Conservation (phyloP, 2,797 vertebrate species). For the Crocidura indochinensis region DNA sequence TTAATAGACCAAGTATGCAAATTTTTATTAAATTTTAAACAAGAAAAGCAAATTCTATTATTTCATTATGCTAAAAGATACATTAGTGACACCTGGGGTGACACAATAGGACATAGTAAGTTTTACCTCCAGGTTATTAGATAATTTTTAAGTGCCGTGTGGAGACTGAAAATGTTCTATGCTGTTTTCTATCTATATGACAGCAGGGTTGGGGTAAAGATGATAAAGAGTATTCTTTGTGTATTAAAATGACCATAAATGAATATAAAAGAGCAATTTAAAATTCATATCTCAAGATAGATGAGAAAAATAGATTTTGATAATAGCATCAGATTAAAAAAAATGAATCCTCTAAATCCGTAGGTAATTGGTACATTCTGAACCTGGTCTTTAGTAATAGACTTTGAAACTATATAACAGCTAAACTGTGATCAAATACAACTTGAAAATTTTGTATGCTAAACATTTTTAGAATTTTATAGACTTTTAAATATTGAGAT, state of each 20-base stretch:
- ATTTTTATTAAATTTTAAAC: neutral
- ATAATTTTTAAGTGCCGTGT: constrained; percentile 61
- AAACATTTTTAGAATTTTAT: too few species aligned
- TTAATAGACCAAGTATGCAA: constrained; percentile 4
- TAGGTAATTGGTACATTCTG: neutral
- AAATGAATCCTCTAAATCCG: constrained; percentile 1
- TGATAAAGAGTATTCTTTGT: constrained; percentile 44
- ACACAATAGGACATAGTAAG: constrained; percentile 30
- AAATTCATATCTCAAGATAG: constrained; percentile 46
- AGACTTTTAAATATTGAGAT: too few species aligned
- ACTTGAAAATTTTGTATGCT: neutral
- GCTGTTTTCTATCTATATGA: constrained; percentile 65
- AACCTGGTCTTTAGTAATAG: constrained; percentile 36
- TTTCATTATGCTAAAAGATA: constrained; percentile 51
- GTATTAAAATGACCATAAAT: constrained; percentile 54
- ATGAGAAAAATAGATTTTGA: constrained; percentile 39
- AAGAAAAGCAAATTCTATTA: constrained; percentile 52
- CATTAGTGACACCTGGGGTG: constrained; percentile 55
- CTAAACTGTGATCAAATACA: neutral
- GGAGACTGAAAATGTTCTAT: constrained; percentile 67
- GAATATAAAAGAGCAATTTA: constrained; percentile 48
- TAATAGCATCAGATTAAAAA: constrained; percentile 49
- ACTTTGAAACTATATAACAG: neutral
- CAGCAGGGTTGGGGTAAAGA: constrained; percentile 66
- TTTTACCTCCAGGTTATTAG: constrained; percentile 65